phyloP scores from a whole-genome alignment of 2,888 invertebrate genomes.

The Nysson spinosus region DNA sequence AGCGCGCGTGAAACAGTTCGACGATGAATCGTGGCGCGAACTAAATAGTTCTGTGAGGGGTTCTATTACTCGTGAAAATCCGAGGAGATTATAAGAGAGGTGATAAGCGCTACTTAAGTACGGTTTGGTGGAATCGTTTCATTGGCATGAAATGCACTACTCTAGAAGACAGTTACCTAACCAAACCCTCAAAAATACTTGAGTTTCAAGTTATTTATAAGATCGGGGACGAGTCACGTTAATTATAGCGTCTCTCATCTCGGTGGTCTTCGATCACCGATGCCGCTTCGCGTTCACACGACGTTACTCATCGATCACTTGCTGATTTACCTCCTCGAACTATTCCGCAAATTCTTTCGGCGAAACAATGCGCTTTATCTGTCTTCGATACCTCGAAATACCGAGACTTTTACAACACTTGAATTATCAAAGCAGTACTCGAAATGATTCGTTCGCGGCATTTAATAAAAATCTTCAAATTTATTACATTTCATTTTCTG shows the following conservation, averaged over 20 bases:
- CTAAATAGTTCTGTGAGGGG: too few species aligned
- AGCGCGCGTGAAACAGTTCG: too few species aligned
- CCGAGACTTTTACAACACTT: too few species aligned
- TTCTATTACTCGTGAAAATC: too few species aligned
- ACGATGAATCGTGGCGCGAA: too few species aligned
- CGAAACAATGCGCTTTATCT: background rate
- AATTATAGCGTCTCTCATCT: slow-evolving; percentile 59
- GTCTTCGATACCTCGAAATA: background rate
- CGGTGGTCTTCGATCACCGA: slow-evolving; percentile 51
- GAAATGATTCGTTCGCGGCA: too few species aligned
- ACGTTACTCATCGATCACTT: slow-evolving; percentile 45
- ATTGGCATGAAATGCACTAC: slow-evolving; percentile 33
- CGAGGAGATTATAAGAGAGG: too few species aligned
- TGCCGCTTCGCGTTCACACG: slow-evolving; percentile 36
- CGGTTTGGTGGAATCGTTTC: background rate
- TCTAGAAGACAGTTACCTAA: slow-evolving; percentile 60
- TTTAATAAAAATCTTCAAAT: too few species aligned
- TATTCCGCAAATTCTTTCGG: too few species aligned
- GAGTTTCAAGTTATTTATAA: slow-evolving; percentile 69
- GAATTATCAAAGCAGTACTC: too few species aligned
- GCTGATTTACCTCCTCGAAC: slow-evolving; percentile 26
- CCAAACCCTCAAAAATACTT: slow-evolving; percentile 62
- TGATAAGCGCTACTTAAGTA: background rate
- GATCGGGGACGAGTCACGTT: slow-evolving; percentile 63
- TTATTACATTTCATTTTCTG: too few species aligned